phyloP scores from a whole-genome alignment of 2,888 invertebrate genomes.

The Cantharis nigra region DNA sequence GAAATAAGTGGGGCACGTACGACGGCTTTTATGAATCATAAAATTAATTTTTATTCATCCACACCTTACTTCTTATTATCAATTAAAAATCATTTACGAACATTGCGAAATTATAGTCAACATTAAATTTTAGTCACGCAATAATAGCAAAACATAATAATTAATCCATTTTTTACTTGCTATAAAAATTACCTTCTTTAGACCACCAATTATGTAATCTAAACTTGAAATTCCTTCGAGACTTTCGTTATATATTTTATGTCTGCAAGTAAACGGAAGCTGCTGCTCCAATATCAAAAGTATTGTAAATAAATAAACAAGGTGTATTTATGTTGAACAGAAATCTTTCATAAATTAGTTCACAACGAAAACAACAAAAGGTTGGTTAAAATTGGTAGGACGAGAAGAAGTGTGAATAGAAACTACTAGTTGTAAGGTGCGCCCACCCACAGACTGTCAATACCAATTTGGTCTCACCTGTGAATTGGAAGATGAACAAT shows the following conservation, averaged over 20 bases:
- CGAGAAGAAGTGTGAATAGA: conserved; percentile 43
- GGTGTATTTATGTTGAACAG: background rate
- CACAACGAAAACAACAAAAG: background rate
- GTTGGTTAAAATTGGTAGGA: conserved; percentile 8
- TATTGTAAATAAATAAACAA: background rate
- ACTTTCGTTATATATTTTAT: background rate
- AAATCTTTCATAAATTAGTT: conserved; percentile 14
- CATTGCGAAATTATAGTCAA: background rate
- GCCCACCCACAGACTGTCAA: conserved; percentile 44
- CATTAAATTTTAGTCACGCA: background rate
- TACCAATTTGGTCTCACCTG: conserved; percentile 29
- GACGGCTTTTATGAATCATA: background rate
- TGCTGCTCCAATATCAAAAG: background rate
- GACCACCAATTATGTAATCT: background rate
- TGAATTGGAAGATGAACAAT: conserved; percentile 8
- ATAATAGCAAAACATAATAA: background rate
- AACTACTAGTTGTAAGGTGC: conserved; percentile 41
- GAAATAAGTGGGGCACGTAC: background rate
- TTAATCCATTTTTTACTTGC: background rate
- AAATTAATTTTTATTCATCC: background rate
- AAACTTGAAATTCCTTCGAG: background rate
- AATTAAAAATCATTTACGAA: background rate
- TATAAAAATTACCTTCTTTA: background rate
- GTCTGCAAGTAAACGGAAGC: background rate
- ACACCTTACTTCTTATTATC: background rate